A percentile compares a stretch with the other conserved stretches of the same genome.
phyloP scores from a whole-genome alignment of 2,797 vertebrate species.

The Catostomus latipinnis region DNA sequence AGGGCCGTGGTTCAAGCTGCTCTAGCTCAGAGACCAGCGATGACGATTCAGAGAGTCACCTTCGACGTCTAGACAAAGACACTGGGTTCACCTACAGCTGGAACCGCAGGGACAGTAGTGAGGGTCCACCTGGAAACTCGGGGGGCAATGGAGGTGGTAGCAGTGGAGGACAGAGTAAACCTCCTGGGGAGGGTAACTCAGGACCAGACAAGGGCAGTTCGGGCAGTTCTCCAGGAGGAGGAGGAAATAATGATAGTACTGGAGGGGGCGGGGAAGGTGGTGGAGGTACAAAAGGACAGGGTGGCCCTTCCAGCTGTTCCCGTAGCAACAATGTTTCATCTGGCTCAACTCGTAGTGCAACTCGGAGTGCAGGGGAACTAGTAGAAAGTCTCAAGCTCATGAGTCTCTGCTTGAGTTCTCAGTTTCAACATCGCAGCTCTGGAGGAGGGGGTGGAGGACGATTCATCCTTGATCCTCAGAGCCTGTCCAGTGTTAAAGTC shows the following conservation, averaged over 20 bases:
- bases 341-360: constrained; percentile 74
- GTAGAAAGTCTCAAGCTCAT: constrained; percentile 94
- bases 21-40: constrained; percentile 98
- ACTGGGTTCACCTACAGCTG: constrained; percentile 87
- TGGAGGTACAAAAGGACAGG: constrained; percentile 79
- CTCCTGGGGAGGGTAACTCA: constrained; percentile 80
- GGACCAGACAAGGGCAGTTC: constrained; percentile 87
- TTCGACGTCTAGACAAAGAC: constrained; percentile 91
- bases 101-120: constrained; percentile 93
- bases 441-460: constrained; percentile 66
- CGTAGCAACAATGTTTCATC: constrained; percentile 77
- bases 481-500: constrained; percentile 87
- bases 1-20: constrained; percentile 94
- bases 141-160: constrained; percentile 82
- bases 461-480: constrained; percentile 86
- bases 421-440: constrained; percentile 80
- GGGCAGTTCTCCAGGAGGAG: constrained; percentile 80
- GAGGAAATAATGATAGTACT: constrained; percentile 45
- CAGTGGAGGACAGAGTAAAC: constrained; percentile 85
- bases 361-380: constrained; percentile 83
- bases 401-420: constrained; percentile 91
- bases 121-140: constrained; percentile 91
- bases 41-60: constrained; percentile 93
- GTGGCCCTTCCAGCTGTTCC: constrained; percentile 83
- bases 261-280: constrained; percentile 65